Base-by-base conservation (phyloP, 1,140 invertebrate species). In the Drosophila suzukii region DNA sequence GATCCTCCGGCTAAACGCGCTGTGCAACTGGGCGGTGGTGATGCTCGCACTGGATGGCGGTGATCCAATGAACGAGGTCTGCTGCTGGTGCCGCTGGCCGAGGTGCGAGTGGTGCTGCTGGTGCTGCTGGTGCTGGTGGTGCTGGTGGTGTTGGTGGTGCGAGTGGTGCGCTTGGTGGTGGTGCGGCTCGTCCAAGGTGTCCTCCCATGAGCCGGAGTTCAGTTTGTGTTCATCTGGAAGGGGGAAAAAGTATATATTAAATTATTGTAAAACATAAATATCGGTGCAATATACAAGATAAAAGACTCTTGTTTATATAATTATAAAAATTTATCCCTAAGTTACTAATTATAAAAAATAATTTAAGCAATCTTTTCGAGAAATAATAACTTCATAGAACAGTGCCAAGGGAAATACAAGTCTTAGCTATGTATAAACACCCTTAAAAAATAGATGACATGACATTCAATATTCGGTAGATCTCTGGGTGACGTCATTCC, bases 161-260 rank as follows among this genome's bases (percentile, higher is more conserved):
- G 49, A 34, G 30, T 51, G 49, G 30, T 51, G 49, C n/a, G 49
- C 30, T n/a, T 75, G 72, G 4, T 78, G 73, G 17, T 62, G 72
- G 27, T 58, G 78, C 10, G 55, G 61, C 34, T 86, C 75, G 27
- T 85, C 59, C 53, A 92, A 75, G 17, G 89, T 81, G 59, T 92
- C 86, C 72, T 92, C 91, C 90, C 91, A 92, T 58, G 90, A 91
- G 73, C 79, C 82, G 4, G 90, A 77, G 59, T 89, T 92, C 47
- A 92, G 50, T 76, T 92, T 91, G 11, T 91, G 79, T 67, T 92
- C 91, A 91, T 86, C 82, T 86, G 65, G 0, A 65, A 56, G 1
- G 27, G 30, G 1, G 3, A 1, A 34, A 20, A 20, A 24, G 3
- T 10, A 10, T 1, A 6, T 10, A 34, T 34, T 8, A 34, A 8